Base-by-base conservation (phyloP, 2,113 vertebrate species). In the Cynoglossus semilaevis region DNA sequence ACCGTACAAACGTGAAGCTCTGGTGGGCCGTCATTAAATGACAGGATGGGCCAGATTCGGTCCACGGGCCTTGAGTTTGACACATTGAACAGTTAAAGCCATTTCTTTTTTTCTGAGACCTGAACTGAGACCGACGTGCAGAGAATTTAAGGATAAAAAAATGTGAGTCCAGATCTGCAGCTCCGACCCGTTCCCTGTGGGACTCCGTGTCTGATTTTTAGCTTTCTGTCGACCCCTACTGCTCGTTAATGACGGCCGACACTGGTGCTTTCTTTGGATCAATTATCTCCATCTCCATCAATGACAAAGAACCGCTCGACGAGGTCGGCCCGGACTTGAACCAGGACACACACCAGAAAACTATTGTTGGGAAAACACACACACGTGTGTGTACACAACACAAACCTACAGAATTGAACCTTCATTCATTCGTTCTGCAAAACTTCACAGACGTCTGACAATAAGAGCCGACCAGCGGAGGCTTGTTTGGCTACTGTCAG, bases 231-330 rank as follows among this genome's bases (percentile, higher is more conserved):
- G 68, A 71, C 62, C 68, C 70, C 62, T 36, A 47, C 51, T 63
- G 62, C 61, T 47, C 57, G 69, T 70, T 58, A 81, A 78, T 51
- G 67, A 83, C 78, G 77, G 80, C 64, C 82, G 67, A 81, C 71
- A 69, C 34, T 77, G 76, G 80, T 54, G 63, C 63, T 83, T 70
- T 77, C 58, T 51, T 67, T 77, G 54, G 73, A 83, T 87, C 81
- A 84, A 85, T 91, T 86, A 85, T 88, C 82, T 86, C 74, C 64
- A 76, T 74, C 76, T 82, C 83, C 44, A 80, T 80, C 66, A 80
- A 53, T 72, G 70, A 88, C 81, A 88, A 85, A 87, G 74, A 69
- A 59, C 51, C 13, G 43, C 77, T 83, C 71, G 53, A 17, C 69
- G 62, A 78, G 78, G 66, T 67, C 43, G 48, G 51, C 56, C 71